These are phyloP conservation scores for Hyposmocoma kahamanoa DNA, from an alignment of 1,140 invertebrate genomes.

Conservation along the genomic window DNA sequence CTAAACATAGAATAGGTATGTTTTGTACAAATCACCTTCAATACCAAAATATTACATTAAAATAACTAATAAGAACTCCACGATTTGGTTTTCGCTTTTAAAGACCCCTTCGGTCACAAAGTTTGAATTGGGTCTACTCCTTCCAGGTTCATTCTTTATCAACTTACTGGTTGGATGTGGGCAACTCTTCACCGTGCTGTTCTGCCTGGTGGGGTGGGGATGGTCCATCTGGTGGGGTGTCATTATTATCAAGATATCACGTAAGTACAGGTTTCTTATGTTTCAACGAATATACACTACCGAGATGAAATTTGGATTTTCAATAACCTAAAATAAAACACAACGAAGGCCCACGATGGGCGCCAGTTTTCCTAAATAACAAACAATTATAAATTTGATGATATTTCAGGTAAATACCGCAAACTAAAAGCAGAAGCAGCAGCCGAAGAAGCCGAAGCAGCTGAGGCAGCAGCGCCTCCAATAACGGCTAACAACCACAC, in stretches of 20 bases:
- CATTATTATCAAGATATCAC: slow-evolving; percentile 78
- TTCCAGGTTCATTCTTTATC: slow-evolving; percentile 81
- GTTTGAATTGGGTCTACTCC: too few species aligned
- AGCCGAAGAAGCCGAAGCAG: slow-evolving; percentile 41
- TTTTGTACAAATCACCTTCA: too few species aligned
- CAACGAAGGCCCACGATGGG: not conserved
- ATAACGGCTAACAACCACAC: slow-evolving; percentile 60
- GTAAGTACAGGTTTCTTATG: slow-evolving; percentile 36
- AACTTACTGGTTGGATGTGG: slow-evolving; percentile 89
- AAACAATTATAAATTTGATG: too few species aligned
- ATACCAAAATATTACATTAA: too few species aligned
- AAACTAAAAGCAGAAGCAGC: slow-evolving; percentile 51
- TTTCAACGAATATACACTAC: too few species aligned
- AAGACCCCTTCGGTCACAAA: too few species aligned
- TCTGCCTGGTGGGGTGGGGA: slow-evolving; percentile 96
- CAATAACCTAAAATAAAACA: too few species aligned
- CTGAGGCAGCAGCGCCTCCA: too few species aligned
- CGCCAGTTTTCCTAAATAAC: too few species aligned
- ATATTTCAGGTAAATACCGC: slow-evolving; percentile 58
- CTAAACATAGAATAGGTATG: slow-evolving; percentile 80
- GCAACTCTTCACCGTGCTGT: slow-evolving; percentile 94
- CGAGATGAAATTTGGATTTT: too few species aligned
- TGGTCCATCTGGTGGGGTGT: slow-evolving; percentile 98
- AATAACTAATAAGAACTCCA: too few species aligned
- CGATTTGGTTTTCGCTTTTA: too few species aligned